Percentiles rank a stretch among this genome's conserved stretches.
These are phyloP conservation scores for Tragelaphus strepsiceros DNA, from an alignment of 2,113 vertebrate genomes.

Conservation along the genomic window DNA sequence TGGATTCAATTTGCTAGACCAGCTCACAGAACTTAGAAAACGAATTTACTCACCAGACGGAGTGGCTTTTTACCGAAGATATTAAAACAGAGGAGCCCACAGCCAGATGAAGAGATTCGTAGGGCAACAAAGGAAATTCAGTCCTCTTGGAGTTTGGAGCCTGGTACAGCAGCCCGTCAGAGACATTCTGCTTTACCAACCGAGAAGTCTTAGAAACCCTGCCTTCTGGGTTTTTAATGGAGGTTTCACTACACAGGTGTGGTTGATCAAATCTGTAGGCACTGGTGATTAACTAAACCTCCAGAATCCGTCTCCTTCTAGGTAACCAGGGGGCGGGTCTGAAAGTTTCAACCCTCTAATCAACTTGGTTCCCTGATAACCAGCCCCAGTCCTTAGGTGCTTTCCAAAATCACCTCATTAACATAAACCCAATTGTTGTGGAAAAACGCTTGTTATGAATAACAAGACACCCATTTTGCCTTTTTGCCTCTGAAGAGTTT, in stretches of 20 bases:
- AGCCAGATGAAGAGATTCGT: not conserved
- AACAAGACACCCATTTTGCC: not conserved
- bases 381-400: not conserved
- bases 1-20: not conserved
- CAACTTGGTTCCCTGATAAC: not conserved
- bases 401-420: not conserved
- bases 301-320: not conserved
- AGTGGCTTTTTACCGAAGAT: not conserved
- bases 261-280: not conserved
- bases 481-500: not conserved
- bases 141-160: not conserved
- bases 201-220: not conserved
- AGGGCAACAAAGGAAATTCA: not conserved
- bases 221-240: not conserved
- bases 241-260: not conserved
- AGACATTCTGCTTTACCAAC: not conserved
- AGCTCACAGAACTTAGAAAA: not conserved
- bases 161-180: fast-evolving
- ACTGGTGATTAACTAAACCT: not conserved
- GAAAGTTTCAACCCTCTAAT: not conserved
- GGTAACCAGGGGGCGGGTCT: not conserved
- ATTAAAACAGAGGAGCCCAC: not conserved
- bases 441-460: not conserved
- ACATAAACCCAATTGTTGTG: not conserved
- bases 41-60: not conserved